Base-by-base conservation (phyloP, 2,888 invertebrate species). In the Zaprionus bogoriensis region DNA sequence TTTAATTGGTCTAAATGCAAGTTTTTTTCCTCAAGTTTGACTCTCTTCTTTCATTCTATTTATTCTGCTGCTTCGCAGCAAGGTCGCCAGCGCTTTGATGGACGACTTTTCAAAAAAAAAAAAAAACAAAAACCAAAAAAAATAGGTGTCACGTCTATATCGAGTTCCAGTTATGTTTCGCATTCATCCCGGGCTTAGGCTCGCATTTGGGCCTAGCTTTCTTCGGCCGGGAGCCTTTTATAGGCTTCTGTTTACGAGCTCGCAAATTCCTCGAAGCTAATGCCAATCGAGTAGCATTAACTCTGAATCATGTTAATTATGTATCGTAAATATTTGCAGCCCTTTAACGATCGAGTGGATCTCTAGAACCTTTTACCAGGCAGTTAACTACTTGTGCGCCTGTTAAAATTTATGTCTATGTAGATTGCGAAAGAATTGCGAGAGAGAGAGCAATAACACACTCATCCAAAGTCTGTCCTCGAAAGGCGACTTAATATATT, bases 1-100 rank as follows among this genome's bases (percentile, higher is more conserved):
- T 84, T 84, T 78, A 84, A 78, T 79, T 79, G 77, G 65, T 65
- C 48, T 39, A 47, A 72, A 67, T 51, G 50, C 58, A 36, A 39
- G 39, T 63, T 67, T 30, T 14, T 41, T 47, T 42, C 23, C 50
- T 32, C n/a, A n/a, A n/a, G n/a, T 46, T 55, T 1, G 19, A 27
- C 30, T 55, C 14, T 25, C 30, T 38, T n/a, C 7, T 27, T 50
- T 22, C 7, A 10, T 30, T 48, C 20, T 1, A 25, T 12, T 27
- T 20, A 10, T 20, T 14, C 7, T 42, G 41, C 27, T 23, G 22
- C 12, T 17, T 28, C 41, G 2, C 27, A 27, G 52, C 71, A 74
- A 72, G 69, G 74, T 74, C 74, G 74, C 38, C 51, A 58, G 54
- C 60, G 44, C 39, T 54, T 50, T 27, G 32, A 47, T 59, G 32